Evolutionary conservation across 2,797 vertebrate genomes (phyloP), one percentile per base, ranked within the genome.

Genomic region (Amazonetta brasiliensis): DNA sequence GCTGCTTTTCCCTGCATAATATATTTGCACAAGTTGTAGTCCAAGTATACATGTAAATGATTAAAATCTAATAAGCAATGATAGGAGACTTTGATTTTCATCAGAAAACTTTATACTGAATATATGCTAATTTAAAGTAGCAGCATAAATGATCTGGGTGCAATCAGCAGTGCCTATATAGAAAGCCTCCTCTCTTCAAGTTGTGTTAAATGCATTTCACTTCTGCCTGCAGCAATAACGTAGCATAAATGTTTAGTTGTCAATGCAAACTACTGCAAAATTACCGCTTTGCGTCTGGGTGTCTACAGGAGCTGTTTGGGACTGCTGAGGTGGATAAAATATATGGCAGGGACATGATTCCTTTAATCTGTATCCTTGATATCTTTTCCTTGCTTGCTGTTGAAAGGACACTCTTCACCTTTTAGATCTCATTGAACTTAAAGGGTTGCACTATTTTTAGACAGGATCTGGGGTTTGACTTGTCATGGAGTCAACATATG

Each of bases 41-140:
- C 43, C 3, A 0, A 58, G 7, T 79, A 64, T 59, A 44, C 10
- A 39, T 13, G 22, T 54, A 87, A 90, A 90, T 87, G 22, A 93
- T 80, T 94, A 83, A 92, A 93, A 87, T 79, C 81, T 77, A 89
- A 94, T 80, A 89, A 60, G 11, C 18, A 85, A 68, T 82, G 62
- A 73, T 39, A 71, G 7, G 14, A 67, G 31, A 77, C 56, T 77
- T 89, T 2, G 22, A 92, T 92, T 92, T 92, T 90, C 7, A 48
- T 63, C 62, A 48, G 35, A 89, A 89, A 84, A 93, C 15, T 76
- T 82, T 66, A 30, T 7, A 26, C 23, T 9, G 44, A 50, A 60
- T 39, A 14, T 6, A 66, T n/a, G 22, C 41, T 89, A 69, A 89
- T 89, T 82, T 79, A 84, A 33, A 73, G 9, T 20, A 87, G 20